Percentiles rank a stretch among this genome's conserved stretches.
Evolutionary conservation across 2,797 vertebrate genomes (phyloP).

Genomic region (Gouania willdenowi): DNA sequence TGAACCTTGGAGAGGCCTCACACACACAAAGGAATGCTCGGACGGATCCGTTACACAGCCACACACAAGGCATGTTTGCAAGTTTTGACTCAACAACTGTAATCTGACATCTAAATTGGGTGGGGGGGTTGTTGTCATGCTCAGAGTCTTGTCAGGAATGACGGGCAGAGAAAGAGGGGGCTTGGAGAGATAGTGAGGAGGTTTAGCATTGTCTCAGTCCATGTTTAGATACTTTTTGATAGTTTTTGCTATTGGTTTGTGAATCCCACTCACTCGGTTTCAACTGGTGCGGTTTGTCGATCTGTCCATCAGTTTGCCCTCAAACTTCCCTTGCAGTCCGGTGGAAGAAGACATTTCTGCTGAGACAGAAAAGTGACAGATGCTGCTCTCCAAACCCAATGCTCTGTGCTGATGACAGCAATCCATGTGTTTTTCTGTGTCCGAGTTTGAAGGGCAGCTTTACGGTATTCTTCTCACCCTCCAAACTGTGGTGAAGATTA

Average conservation of each 20-base stretch:
- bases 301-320: conserved; percentile 60
- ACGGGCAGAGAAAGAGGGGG: conserved; percentile 24
- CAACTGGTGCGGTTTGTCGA: conserved; percentile 59
- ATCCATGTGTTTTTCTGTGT: conserved; percentile 28
- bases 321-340: conserved; percentile 35
- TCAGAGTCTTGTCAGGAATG: conserved; percentile 12
- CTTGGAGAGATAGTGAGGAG: conserved; percentile 8
- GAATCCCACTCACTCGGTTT: conserved; percentile 34
- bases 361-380: conserved; percentile 52
- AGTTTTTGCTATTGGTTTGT: conserved; percentile 7
- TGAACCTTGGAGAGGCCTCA: conserved; percentile 65
- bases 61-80: conserved; percentile 61
- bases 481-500: conserved; percentile 32
- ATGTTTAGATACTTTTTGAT: conserved; percentile 27
- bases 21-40: conserved; percentile 70
- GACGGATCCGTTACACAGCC: conserved; percentile 60
- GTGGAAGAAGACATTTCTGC: conserved; percentile 62
- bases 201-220: conserved; percentile 9
- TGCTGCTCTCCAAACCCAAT: conserved; percentile 36
- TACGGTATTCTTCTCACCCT: conserved; percentile 17
- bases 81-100: conserved; percentile 62
- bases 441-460: conserved; percentile 26
- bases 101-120: conserved; percentile 62
- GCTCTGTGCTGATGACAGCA: conserved; percentile 26
- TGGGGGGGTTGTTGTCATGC: conserved; percentile 33